A percentile compares a stretch with the other conserved stretches of the same genome.
phyloP scores from a whole-genome alignment of 2,113 vertebrate genomes.

The Blennius ocellaris region DNA sequence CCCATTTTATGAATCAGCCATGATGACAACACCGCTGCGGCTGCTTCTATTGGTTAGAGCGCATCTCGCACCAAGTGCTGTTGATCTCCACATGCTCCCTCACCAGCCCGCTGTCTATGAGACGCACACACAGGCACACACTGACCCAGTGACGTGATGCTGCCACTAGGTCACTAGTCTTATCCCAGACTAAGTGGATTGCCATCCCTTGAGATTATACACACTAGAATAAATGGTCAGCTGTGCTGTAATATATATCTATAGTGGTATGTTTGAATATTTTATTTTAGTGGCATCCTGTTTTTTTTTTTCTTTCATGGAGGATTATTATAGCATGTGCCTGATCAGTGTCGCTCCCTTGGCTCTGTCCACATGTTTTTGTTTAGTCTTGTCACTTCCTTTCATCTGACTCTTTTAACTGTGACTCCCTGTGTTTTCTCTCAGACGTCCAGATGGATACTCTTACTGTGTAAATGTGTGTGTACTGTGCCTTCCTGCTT shows the following conservation, averaged over 20 bases:
- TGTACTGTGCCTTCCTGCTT: conserved; percentile 61
- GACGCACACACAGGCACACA: conserved; percentile 9
- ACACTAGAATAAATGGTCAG: conserved; percentile 5
- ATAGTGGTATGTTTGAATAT: neutral
- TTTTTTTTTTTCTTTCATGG: conserved; percentile 10
- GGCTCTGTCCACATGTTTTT: conserved; percentile 37
- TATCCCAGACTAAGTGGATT: conserved; percentile 51
- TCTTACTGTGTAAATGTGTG: conserved; percentile 43
- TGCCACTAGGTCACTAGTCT: conserved; percentile 33
- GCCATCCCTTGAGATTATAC: conserved; percentile 27
- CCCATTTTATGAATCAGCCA: conserved; percentile 85
- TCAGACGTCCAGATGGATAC: conserved; percentile 52
- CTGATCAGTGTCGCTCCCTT: conserved; percentile 13
- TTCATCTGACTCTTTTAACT: conserved; percentile 36
- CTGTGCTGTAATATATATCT: neutral
- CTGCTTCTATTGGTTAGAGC: conserved; percentile 68
- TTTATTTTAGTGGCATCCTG: neutral
- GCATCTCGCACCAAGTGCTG: conserved; percentile 34
- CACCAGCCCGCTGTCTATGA: conserved; percentile 23
- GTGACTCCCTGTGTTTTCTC: conserved; percentile 52
- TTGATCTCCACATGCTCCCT: conserved; percentile 30
- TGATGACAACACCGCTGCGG: conserved; percentile 64
- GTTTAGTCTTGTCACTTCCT: conserved; percentile 42
- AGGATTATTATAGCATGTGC: neutral
- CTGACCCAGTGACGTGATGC: conserved; percentile 68